A percentile compares a stretch with the other conserved stretches of the same genome.
These are phyloP conservation scores for Drosophila truncata DNA, from an alignment of 1,140 invertebrate genomes.

Conservation along the genomic window DNA sequence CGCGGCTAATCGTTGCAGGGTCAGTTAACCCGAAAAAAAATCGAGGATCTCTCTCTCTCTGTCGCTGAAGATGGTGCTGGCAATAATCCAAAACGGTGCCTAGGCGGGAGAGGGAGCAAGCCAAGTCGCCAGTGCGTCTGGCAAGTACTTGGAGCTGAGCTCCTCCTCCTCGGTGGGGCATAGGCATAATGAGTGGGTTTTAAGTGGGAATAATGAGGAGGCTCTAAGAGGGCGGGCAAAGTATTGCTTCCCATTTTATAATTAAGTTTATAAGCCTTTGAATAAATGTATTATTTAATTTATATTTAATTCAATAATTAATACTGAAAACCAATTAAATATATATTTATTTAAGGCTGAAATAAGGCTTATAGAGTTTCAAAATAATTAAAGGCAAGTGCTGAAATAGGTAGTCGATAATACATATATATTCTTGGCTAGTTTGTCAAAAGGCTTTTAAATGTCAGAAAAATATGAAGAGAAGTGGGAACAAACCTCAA, in stretches of 20 bases:
- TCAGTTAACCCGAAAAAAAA: constrained; percentile 71
- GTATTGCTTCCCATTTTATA: neutral
- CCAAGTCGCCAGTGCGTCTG: constrained; percentile 67
- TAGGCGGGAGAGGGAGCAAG: constrained; percentile 12
- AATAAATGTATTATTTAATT: neutral
- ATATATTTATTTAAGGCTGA: neutral
- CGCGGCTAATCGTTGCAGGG: constrained; percentile 74
- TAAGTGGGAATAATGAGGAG: neutral
- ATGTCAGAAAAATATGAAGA: too few relatives aligned
- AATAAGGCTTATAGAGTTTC: too few relatives aligned
- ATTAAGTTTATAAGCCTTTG: neutral
- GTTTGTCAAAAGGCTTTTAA: too few relatives aligned
- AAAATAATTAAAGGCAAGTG: too few relatives aligned
- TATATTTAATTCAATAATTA: neutral
- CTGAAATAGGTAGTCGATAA: too few relatives aligned
- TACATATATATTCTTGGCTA: too few relatives aligned
- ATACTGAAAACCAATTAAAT: neutral
- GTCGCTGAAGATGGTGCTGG: constrained; percentile 20
- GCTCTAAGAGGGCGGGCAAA: neutral
- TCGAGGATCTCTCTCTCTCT: constrained; percentile 6
- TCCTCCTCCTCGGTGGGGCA: neutral
- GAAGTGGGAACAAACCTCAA: too few relatives aligned
- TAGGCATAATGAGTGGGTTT: constrained; percentile 34
- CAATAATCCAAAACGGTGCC: constrained; percentile 5
- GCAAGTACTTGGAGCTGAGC: neutral